phyloP scores from a whole-genome alignment of 2,888 invertebrate species.

The Scelioninae gen. 1 region DNA sequence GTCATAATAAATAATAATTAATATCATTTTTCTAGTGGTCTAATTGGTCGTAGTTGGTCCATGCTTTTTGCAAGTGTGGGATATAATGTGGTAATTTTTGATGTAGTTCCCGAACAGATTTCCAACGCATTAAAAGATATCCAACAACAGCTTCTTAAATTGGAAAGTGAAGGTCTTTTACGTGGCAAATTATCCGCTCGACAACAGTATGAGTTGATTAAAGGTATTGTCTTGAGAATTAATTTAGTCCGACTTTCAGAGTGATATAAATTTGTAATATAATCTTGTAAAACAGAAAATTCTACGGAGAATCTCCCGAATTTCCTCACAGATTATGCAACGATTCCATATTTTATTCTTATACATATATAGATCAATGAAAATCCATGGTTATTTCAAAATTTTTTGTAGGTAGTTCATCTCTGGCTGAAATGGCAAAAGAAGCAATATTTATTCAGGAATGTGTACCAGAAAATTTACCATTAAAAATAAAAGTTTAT shows the following conservation, averaged over 20 bases:
- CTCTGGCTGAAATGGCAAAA: slow-evolving; percentile 89
- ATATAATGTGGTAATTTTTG: slow-evolving; percentile 94
- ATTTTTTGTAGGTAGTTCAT: slow-evolving; percentile 88
- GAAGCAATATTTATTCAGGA: slow-evolving; percentile 94
- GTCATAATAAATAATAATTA: not conserved
- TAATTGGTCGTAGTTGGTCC: slow-evolving; percentile 98
- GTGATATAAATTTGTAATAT: too few species aligned
- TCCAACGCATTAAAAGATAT: slow-evolving; percentile 90
- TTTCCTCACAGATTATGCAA: too few species aligned
- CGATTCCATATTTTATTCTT: too few species aligned
- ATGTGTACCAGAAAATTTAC: slow-evolving; percentile 95
- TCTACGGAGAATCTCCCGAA: too few species aligned
- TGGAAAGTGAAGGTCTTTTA: slow-evolving; percentile 90
- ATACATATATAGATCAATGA: too few species aligned
- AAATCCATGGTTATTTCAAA: too few species aligned
- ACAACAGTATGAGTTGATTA: slow-evolving; percentile 91
- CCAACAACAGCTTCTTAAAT: slow-evolving; percentile 88
- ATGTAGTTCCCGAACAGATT: slow-evolving; percentile 91
- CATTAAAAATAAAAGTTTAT: slow-evolving; percentile 93
- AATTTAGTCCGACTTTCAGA: too few species aligned
- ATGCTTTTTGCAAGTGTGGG: slow-evolving; percentile 98
- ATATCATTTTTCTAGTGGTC: slow-evolving; percentile 88
- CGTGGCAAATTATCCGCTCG: slow-evolving; percentile 90
- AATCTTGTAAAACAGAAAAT: too few species aligned
- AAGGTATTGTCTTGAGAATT: slow-evolving; percentile 84